Evolutionary conservation across 2,797 vertebrate species (phyloP).

Genomic region (Sarcophilus harrisii): DNA sequence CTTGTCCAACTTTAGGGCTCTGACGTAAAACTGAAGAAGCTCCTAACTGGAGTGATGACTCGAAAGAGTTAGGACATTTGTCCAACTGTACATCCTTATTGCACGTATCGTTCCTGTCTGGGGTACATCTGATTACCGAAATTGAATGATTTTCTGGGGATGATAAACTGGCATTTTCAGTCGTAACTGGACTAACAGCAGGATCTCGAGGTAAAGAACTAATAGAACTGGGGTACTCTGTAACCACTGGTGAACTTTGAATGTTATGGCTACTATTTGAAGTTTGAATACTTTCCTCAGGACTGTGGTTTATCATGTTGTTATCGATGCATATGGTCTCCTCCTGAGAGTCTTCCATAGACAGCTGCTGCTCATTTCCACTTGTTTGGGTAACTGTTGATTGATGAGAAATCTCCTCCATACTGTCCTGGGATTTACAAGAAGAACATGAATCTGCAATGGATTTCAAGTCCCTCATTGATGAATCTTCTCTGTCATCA

Average conservation of each 20-base stretch:
- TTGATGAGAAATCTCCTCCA: slow-evolving; percentile 59
- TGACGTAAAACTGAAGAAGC: slow-evolving; percentile 67
- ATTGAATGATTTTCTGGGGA: slow-evolving; percentile 57
- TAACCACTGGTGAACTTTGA: slow-evolving; percentile 71
- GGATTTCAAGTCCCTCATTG: slow-evolving; percentile 77
- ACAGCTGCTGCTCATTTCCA: slow-evolving; percentile 68
- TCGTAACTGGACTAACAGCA: slow-evolving; percentile 66
- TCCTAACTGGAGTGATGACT: slow-evolving; percentile 56
- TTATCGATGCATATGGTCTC: slow-evolving; percentile 48
- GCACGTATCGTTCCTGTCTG: slow-evolving; percentile 50
- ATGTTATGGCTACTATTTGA: slow-evolving; percentile 67
- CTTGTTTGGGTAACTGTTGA: slow-evolving; percentile 76
- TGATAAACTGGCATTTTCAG: slow-evolving; percentile 65
- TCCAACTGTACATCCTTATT: slow-evolving; percentile 39
- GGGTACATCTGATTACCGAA: slow-evolving; percentile 57
- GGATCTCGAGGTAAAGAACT: slow-evolving; percentile 67
- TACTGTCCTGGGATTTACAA: slow-evolving; percentile 54
- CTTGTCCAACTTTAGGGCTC: slow-evolving; percentile 72
- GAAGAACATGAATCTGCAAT: slow-evolving; percentile 39
- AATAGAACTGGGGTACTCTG: slow-evolving; percentile 70
- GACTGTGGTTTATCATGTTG: slow-evolving; percentile 60
- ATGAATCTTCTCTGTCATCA: slow-evolving; percentile 79
- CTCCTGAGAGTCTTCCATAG: slow-evolving; percentile 66
- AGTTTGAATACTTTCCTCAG: slow-evolving; percentile 64
- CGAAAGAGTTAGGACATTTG: slow-evolving; percentile 57